A percentile compares a stretch with the other conserved stretches of the same genome.
These are phyloP conservation scores for Zelostemma sp. DNA, from an alignment of 1,140 invertebrate genomes.

Conservation along the genomic window DNA sequence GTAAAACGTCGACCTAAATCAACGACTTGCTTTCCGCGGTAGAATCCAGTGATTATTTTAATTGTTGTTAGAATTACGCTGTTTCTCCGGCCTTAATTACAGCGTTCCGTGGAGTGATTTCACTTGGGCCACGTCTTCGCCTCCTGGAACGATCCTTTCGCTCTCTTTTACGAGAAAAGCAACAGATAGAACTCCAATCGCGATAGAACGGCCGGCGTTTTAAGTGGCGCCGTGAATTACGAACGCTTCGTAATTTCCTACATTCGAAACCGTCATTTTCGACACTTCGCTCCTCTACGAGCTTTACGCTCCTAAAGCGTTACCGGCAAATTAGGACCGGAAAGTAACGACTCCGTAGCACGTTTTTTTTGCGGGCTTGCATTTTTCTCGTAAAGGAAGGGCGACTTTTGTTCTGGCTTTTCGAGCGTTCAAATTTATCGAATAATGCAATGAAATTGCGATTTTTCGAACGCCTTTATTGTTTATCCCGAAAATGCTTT, in stretches of 20 bases:
- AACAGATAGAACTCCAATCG: constrained; percentile 18
- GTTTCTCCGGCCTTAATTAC: constrained; percentile 56
- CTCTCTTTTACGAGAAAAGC: constrained; percentile 22
- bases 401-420: too few relatives aligned
- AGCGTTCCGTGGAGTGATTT: constrained; percentile 49
- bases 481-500: neutral
- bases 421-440: neutral
- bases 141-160: constrained; percentile 11
- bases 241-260: constrained; percentile 8
- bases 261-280: constrained; percentile 14
- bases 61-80: constrained; percentile 56
- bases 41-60: constrained; percentile 61
- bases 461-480: neutral
- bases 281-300: neutral
- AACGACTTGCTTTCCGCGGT: constrained; percentile 23
- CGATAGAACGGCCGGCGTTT: constrained; percentile 27
- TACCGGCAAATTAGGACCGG: too few relatives aligned
- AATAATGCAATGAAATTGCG: neutral
- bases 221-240: constrained; percentile 17
- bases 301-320: neutral
- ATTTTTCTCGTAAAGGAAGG: too few relatives aligned
- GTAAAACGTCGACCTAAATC: constrained; percentile 48
- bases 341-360: too few relatives aligned
- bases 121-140: constrained; percentile 31
- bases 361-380: too few relatives aligned